Base-by-base conservation (phyloP, 2,797 vertebrate genomes). In the Anas bernieri region DNA sequence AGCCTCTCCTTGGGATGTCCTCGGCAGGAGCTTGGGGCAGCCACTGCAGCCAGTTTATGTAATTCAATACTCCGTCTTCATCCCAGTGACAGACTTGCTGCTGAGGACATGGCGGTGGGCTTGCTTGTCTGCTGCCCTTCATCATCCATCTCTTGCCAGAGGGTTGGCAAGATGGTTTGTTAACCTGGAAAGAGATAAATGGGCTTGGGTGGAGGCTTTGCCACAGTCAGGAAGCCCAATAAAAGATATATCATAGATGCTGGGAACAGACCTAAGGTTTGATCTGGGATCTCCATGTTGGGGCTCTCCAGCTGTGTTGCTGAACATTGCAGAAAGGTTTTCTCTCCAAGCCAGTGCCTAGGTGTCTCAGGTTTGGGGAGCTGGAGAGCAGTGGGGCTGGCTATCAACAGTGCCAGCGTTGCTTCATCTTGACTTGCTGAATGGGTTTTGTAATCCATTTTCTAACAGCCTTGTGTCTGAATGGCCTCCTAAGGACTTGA, bases 401-500 rank as follows among this genome's bases (percentile, higher is more conserved):
- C 83, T 78, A 13, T 62, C 68, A 52, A 8, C 2, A 0, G 56
- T 69, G 82, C 82, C 87, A 90, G 46, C 76, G 88, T 80, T 4
- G 3, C 50, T 83, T 91, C n/a, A 1, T 81, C 50, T 75, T 18
- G 9, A 33, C 83, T 88, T 30, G 33, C 76, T 95, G 87, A 73
- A 94, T 91, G 93, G 85, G 83, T 78, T 91, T 86, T 78, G 56
- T 90, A 90, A 95, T 94, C 85, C 83, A 76, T 93, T 86, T 95
- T 92, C 80, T 88, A 92, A 83, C 77, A 91, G 79, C 69, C 66
- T 45, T 17, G 26, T 83, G 87, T 41, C 62, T 81, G 87, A 94
- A 94, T 30, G 63, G 80, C 67, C 52, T 94, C 94, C 85, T 73
- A 74, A 88, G 77, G 93, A 80, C 90, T 84, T 30, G 63, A 48